phyloP scores from a whole-genome alignment of 2,113 vertebrate genomes.

The Lanius ludovicianus region DNA sequence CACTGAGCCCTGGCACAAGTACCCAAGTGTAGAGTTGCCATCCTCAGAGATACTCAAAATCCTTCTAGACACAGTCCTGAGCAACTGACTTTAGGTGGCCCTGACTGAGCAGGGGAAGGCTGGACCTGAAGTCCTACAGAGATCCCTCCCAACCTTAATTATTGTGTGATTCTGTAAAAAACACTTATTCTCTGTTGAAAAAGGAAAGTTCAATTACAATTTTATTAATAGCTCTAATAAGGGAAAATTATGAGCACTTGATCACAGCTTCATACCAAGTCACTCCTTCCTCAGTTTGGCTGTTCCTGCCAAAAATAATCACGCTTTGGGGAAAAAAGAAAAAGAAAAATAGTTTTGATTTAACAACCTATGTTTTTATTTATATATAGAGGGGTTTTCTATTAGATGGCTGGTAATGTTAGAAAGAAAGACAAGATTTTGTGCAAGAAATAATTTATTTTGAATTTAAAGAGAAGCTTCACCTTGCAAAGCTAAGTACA shows the following conservation, averaged over 20 bases:
- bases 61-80: background rate
- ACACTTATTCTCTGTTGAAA: background rate
- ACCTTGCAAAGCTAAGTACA: background rate
- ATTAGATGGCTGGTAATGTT: background rate
- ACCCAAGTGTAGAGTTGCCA: background rate
- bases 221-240: background rate
- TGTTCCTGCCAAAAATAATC: background rate
- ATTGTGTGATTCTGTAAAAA: background rate
- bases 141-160: background rate
- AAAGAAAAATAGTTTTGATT: background rate
- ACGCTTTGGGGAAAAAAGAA: background rate
- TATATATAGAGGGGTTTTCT: background rate
- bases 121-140: background rate
- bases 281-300: background rate
- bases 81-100: background rate
- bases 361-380: background rate
- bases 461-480: background rate
- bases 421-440: background rate
- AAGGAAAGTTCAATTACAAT: background rate
- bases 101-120: fast-evolving
- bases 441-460: background rate
- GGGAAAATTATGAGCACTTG: background rate
- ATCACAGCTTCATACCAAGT: background rate
- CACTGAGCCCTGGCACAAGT: background rate
- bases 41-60: background rate